Base-by-base conservation (phyloP, 1,140 invertebrate genomes). In the Branchinecta lindahli region DNA sequence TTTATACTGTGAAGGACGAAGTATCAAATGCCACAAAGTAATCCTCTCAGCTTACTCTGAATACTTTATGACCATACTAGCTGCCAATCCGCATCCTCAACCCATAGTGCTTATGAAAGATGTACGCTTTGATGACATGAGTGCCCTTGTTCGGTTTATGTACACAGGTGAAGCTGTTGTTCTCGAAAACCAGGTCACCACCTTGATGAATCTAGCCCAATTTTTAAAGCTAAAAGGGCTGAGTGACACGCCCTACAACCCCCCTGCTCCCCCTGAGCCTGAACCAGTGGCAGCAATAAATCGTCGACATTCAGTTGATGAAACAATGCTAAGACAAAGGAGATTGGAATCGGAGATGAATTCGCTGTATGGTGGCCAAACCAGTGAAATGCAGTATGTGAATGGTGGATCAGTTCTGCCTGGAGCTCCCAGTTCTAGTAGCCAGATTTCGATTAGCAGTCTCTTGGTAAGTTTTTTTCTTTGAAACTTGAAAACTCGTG, bases 51-150 rank as follows among this genome's bases (percentile, higher is more conserved):
- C 52, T 61, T 61, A 61, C 6, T 61, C 52, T 15, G 52, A 61
- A 61, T 61, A 61, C 18, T 61, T 61, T 61, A 61, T 61, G 52
- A 61, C 52, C 12, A 61, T 61, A 61, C 52, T 61, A 15, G 52
- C 12, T 15, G 52, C 52, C 52, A 61, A 61, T 6, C 52, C 52
- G 2, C 52, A 61, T 20, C 52, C 52, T 15, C 52, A 61, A 20
- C 52, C 52, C 18, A 61, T 61, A 15, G 18, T 61, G 12, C 52
- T 61, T 15, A 61, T 61, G 52, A 61, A 61, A 61, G 52, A 61
- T 61, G 52, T 61, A 12, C 12, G 52, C 12, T 61, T 15, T 61
- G 52, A 61, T 3, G 52, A 61, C 18, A 61, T 61, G 52, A 12
- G 12, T 61, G 52, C 52, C 18, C 18, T 61, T 12, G 52, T 61